Percentiles rank a stretch among this genome's conserved stretches.
Evolutionary conservation across 2,888 invertebrate species (phyloP).

Genomic region (Tetranychus truncatus): DNA sequence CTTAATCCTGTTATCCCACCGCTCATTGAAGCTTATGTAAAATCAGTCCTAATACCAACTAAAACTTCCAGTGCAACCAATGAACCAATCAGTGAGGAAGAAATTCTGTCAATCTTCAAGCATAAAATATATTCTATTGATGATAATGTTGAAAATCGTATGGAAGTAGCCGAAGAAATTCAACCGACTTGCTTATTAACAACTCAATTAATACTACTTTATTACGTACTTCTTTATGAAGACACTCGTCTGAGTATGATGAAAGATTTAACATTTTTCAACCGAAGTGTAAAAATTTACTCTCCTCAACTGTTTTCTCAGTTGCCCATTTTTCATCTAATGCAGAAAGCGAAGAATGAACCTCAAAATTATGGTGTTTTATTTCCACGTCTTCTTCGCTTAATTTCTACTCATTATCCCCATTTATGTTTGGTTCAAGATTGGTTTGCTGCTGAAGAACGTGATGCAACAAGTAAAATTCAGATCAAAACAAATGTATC

Average conservation of each 20-base stretch:
- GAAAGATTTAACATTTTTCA: slow-evolving; percentile 31
- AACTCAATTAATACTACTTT: slow-evolving; percentile 68
- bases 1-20: slow-evolving; percentile 80
- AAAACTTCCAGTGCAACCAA: slow-evolving; percentile 40
- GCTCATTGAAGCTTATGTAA: slow-evolving; percentile 81
- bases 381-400: slow-evolving; percentile 66
- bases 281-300: slow-evolving; percentile 49
- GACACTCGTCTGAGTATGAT: slow-evolving; percentile 51
- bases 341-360: slow-evolving; percentile 78
- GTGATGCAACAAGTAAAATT: neutral
- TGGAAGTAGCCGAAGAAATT: slow-evolving; percentile 33
- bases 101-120: slow-evolving; percentile 44
- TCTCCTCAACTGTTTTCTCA: slow-evolving; percentile 69
- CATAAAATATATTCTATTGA: slow-evolving; percentile 28
- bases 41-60: slow-evolving; percentile 48
- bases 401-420: slow-evolving; percentile 80
- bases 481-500: slow-evolving; percentile 10
- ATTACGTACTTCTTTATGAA: slow-evolving; percentile 78
- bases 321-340: slow-evolving; percentile 63
- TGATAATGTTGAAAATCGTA: slow-evolving; percentile 17
- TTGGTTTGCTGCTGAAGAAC: slow-evolving; percentile 48
- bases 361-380: slow-evolving; percentile 71
- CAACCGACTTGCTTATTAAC: slow-evolving; percentile 42
- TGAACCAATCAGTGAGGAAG: slow-evolving; percentile 72
- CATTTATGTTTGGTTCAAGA: slow-evolving; percentile 86